Evolutionary conservation across 2,113 vertebrate species (phyloP).

Genomic region (Parus major): DNA sequence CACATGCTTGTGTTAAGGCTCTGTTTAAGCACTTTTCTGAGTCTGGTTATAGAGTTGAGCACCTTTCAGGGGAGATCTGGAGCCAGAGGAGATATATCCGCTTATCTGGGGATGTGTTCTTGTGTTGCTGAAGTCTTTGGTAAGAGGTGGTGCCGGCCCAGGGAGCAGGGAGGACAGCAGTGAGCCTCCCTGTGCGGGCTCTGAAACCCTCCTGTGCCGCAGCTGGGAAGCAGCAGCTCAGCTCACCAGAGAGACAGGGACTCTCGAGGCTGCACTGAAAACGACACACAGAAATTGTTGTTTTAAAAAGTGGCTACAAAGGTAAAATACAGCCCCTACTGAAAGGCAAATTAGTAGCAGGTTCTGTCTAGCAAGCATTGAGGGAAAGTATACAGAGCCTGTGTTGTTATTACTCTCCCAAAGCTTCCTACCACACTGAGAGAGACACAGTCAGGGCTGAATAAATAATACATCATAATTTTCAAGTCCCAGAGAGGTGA

Average conservation of each 20-base stretch:
- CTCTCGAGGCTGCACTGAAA: not conserved
- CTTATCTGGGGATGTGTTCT: not conserved
- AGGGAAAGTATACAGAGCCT: not conserved
- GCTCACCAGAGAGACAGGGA: not conserved
- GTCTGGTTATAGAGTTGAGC: not conserved
- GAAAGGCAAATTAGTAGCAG: conserved; percentile 16
- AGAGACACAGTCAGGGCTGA: conserved; percentile 16
- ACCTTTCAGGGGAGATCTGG: not conserved
- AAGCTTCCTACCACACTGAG: not conserved
- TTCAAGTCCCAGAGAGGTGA: conserved; percentile 36
- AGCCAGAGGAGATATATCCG: not conserved
- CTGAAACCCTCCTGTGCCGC: accelerated
- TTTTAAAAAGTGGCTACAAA: not conserved
- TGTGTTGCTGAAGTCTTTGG: not conserved
- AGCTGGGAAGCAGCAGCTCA: not conserved
- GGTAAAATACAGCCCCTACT: not conserved
- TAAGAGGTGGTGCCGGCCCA: not conserved
- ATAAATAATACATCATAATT: conserved; percentile 64
- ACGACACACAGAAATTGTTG: not conserved
- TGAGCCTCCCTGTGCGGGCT: not conserved
- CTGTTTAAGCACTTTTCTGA: not conserved
- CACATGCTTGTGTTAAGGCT: not conserved
- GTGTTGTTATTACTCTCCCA: not conserved
- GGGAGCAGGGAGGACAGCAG: not conserved
- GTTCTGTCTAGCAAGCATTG: not conserved